A percentile compares a stretch with the other conserved stretches of the same genome.
Conservation (phyloP, 2,888 invertebrate genomes). For the Diadegma fenestrale region DNA sequence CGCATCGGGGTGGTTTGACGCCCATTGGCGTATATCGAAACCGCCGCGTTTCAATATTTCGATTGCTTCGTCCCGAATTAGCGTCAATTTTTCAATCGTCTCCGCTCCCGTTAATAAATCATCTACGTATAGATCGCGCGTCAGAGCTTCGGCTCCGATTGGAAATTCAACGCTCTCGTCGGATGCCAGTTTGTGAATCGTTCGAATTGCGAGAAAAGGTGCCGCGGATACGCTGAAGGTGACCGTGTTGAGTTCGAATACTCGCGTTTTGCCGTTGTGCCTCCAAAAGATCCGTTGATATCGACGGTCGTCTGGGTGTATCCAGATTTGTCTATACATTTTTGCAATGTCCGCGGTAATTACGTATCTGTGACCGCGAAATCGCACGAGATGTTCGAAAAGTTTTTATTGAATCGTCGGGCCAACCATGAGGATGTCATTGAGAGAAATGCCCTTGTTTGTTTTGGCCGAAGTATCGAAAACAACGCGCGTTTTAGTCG, state of each 20-base stretch:
- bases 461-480: conserved; percentile 57
- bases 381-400: conserved; percentile 54
- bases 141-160: conserved; percentile 49
- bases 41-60: conserved; percentile 73
- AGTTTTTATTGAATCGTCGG: conserved; percentile 61
- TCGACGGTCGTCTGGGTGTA: conserved; percentile 54
- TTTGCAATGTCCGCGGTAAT: conserved; percentile 66
- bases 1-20: conserved; percentile 63
- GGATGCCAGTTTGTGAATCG: conserved; percentile 58
- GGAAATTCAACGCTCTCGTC: conserved; percentile 67
- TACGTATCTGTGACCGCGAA: conserved; percentile 57
- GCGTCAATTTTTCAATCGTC: conserved; percentile 63
- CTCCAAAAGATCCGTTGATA: conserved; percentile 63
- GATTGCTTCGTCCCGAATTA: conserved; percentile 68
- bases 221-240: conserved; percentile 63
- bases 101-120: conserved; percentile 67
- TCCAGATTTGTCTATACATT: conserved; percentile 61
- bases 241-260: conserved; percentile 58
- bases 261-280: conserved; percentile 2
- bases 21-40: conserved; percentile 76
- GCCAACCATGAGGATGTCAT: conserved; percentile 53
- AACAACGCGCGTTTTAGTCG: conserved; percentile 52
- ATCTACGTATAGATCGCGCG: conserved; percentile 69
- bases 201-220: conserved; percentile 63
- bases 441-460: conserved; percentile 42